These are phyloP conservation scores for Tragelaphus buxtoni DNA, from an alignment of 2,113 vertebrate species.

Conservation along the genomic window DNA sequence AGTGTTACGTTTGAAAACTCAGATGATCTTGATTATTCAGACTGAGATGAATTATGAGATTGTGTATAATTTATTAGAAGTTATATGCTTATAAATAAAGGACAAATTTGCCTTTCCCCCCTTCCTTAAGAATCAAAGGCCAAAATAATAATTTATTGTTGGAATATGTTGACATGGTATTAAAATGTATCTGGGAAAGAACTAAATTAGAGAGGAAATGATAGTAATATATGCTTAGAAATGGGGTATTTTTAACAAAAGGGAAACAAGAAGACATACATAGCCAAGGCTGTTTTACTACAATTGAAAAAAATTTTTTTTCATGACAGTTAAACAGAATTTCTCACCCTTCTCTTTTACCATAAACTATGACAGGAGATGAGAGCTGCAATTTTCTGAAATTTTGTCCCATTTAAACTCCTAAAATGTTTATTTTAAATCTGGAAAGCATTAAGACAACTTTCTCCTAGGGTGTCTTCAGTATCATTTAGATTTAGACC, in stretches of 20 bases:
- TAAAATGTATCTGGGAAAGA: background rate
- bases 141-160: background rate
- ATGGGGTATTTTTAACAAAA: background rate
- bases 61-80: background rate
- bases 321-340: background rate
- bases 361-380: background rate
- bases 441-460: background rate
- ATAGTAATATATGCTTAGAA: background rate
- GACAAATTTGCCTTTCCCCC: background rate
- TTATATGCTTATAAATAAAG: background rate
- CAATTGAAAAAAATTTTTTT: background rate
- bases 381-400: background rate
- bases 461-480: background rate
- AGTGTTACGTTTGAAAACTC: background rate
- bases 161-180: background rate
- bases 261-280: background rate
- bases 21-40: background rate
- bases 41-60: background rate
- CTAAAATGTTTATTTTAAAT: slow-evolving; percentile 28
- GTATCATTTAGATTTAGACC: background rate
- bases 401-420: background rate
- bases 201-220: background rate
- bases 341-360: background rate
- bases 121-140: background rate
- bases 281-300: background rate